Base-by-base conservation (phyloP, 2,797 vertebrate genomes). In the Echeneis naucrates region DNA sequence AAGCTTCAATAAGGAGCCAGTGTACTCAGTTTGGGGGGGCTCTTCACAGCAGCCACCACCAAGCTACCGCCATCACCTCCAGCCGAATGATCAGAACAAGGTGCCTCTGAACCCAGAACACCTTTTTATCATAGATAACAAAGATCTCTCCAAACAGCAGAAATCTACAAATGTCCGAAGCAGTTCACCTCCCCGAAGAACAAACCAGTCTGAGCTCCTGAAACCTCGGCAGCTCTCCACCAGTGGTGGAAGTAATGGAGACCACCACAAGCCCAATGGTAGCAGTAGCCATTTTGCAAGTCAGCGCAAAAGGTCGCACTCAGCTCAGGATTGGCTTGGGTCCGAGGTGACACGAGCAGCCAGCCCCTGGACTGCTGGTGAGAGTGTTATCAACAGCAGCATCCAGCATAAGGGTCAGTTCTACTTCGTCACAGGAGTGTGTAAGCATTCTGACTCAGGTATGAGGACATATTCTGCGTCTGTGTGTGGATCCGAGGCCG, bases 351-450 rank as follows among this genome's bases (percentile, higher is more conserved):
- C 53, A 14, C 74, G 30, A 61, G 52, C 81, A 3, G 17, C 68
- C 14, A 89, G 85, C 60, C 85, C 88, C 40, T 79, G 92, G 89
- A 89, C 75, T 37, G 13, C 65, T 16, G 54, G 76, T 38, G 92
- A 90, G 40, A 87, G 83, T 78, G 70, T 88, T n/a, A 80, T 91
- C 72, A 93, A 90, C 60, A 93, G 93, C 79, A 94, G 92, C 82
- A 92, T 94, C 81, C 92, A 94, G 61, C 93, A 95, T 61, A 95
- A 95, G 78, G 94, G 94, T 27, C 93, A 94, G 54, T 95, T 93
- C 73, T 95, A 95, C 77, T 95, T 94, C 62, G 89, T 95, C 56
- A 95, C 94, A 0, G 94, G 94, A 27, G 68, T 95, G 67, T 92
- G 86, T 65, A 92, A 89, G 60, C 68, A 74, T 0, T 75, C 89